phyloP scores from a whole-genome alignment of 1,140 invertebrate species.

The Anadara kagoshimensis region DNA sequence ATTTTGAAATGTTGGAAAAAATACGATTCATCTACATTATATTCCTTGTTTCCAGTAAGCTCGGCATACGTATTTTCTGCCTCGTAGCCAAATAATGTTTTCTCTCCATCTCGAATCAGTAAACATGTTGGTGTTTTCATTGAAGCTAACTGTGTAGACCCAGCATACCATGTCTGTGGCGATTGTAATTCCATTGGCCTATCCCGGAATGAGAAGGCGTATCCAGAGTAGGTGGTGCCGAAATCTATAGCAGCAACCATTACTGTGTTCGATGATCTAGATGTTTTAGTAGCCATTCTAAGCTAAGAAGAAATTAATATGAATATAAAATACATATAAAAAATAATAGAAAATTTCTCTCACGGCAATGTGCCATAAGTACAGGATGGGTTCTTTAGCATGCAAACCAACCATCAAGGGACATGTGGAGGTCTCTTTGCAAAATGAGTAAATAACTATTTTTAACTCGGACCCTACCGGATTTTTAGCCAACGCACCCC shows the following conservation, averaged over 20 bases:
- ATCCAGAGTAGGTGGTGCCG: neutral
- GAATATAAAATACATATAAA: no score
- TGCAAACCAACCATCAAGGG: no score
- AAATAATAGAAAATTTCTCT: no score
- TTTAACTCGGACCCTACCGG: no score
- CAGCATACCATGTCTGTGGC: neutral
- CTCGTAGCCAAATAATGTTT: conserved; percentile 23
- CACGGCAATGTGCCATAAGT: no score
- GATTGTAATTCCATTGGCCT: neutral
- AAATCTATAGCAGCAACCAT: neutral
- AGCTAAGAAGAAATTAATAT: no score
- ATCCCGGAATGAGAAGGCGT: neutral
- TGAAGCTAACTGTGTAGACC: neutral
- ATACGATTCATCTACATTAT: conserved; percentile 2
- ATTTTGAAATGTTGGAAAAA: conserved; percentile 26
- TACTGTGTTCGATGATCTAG: conserved; percentile 1
- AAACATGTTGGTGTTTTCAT: conserved; percentile 4
- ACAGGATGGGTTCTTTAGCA: no score
- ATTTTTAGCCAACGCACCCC: no score
- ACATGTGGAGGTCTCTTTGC: no score
- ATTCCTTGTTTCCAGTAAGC: neutral
- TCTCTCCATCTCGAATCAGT: neutral
- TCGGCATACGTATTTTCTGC: conserved; percentile 23
- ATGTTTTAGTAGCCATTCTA: no score
- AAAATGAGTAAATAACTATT: no score